A percentile compares a stretch with the other conserved stretches of the same genome.
Conservation (phyloP, 2,797 vertebrate species). For the Pseudochaenichthys georgianus region DNA sequence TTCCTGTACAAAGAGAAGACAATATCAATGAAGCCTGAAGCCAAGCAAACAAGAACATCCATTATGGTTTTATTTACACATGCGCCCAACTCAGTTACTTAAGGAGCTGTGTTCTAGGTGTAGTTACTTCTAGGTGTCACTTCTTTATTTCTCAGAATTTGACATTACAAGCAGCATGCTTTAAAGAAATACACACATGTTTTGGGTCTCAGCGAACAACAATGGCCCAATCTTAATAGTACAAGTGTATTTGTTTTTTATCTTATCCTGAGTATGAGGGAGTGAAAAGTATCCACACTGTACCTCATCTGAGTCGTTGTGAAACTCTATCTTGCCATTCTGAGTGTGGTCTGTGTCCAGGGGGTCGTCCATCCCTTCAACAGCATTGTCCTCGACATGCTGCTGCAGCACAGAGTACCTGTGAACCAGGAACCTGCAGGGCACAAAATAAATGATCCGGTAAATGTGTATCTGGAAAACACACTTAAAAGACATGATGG, state of each 20-base stretch:
- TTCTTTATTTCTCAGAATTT: not conserved
- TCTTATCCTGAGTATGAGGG: not conserved
- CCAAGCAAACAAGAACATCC: constrained; percentile 26
- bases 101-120: not conserved
- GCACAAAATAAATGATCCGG: constrained; percentile 16
- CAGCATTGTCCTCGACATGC: constrained; percentile 87
- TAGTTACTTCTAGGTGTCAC: not conserved
- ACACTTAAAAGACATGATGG: no score
- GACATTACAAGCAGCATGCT: not conserved
- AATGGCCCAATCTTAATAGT: not conserved
- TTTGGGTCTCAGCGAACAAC: not conserved
- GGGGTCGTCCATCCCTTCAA: constrained; percentile 85
- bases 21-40: constrained; percentile 29
- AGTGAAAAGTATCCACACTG: constrained; percentile 3
- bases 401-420: constrained; percentile 93
- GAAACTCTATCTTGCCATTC: constrained; percentile 88
- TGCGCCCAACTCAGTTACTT: not conserved
- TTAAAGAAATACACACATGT: not conserved
- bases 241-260: not conserved
- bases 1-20: constrained; percentile 76
- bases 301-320: constrained; percentile 97
- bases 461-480: no score
- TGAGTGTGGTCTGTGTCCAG: constrained; percentile 78
- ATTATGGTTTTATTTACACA: not conserved
- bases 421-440: constrained; percentile 92